These are phyloP conservation scores for Seriola dumerili DNA, from an alignment of 2,113 vertebrate species.

Conservation along the genomic window DNA sequence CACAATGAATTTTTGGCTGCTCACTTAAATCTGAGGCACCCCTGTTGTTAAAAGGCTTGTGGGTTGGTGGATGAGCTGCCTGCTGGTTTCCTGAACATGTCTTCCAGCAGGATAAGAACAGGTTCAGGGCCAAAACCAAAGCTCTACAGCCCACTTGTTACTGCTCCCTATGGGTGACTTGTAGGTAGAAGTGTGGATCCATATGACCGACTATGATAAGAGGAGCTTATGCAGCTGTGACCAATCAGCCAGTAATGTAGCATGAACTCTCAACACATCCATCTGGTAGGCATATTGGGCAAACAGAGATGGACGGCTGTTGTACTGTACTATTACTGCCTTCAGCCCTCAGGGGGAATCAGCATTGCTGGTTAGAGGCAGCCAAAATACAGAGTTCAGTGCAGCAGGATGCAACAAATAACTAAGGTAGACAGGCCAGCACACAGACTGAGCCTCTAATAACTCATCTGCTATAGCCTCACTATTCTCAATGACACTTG, in stretches of 20 bases:
- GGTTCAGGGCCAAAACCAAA: slow-evolving; percentile 65
- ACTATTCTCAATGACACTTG: slow-evolving; percentile 46
- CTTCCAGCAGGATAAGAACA: slow-evolving; percentile 47
- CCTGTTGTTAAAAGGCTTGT: slow-evolving; percentile 28
- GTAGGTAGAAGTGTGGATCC: slow-evolving; percentile 59
- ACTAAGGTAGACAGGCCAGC: slow-evolving; percentile 32
- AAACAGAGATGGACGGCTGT: slow-evolving; percentile 51
- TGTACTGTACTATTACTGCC: slow-evolving; percentile 50
- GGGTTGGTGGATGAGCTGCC: slow-evolving; percentile 32
- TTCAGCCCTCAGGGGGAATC: slow-evolving; percentile 36
- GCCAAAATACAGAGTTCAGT: slow-evolving; percentile 47
- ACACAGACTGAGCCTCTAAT: slow-evolving; percentile 40
- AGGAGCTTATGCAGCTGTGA: slow-evolving; percentile 52
- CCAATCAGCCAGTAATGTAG: slow-evolving; percentile 73
- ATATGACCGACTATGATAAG: slow-evolving; percentile 66
- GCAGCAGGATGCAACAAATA: slow-evolving; percentile 57
- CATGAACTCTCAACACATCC: slow-evolving; percentile 63
- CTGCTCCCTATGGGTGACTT: slow-evolving; percentile 55
- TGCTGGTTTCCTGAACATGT: slow-evolving; percentile 46
- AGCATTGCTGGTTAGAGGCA: slow-evolving; percentile 19
- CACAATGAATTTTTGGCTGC: slow-evolving; percentile 27
- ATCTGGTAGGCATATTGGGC: slow-evolving; percentile 56
- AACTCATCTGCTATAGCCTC: slow-evolving; percentile 43
- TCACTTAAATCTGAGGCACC: slow-evolving; percentile 34
- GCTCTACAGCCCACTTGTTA: slow-evolving; percentile 59